Evolutionary conservation across 92 coral and sea anemone species (phyloP).

Genomic region (Micromussa lordhowensis): DNA sequence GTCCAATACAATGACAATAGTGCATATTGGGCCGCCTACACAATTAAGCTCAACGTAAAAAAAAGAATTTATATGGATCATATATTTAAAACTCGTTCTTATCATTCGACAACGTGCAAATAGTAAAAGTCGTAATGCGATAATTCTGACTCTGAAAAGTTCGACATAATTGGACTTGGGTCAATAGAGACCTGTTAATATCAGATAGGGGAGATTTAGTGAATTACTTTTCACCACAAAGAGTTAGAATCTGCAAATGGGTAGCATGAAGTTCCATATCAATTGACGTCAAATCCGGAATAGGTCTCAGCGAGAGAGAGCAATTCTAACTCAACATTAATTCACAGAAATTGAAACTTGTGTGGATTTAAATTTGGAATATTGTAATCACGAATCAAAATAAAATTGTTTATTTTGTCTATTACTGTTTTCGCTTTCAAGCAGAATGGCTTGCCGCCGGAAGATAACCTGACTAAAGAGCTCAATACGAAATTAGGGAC

Average conservation of each 20-base stretch:
- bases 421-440: not conserved
- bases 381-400: not conserved
- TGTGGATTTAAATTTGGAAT: constrained; percentile 16
- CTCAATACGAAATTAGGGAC: not conserved
- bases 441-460: not conserved
- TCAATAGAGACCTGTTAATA: not conserved
- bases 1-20: not conserved
- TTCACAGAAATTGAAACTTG: not conserved
- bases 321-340: not conserved
- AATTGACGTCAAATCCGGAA: not conserved
- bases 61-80: not conserved
- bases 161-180: constrained; percentile 12
- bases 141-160: constrained; percentile 7
- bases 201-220: not conserved
- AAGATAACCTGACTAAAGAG: not conserved
- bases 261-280: not conserved
- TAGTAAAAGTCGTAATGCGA: not conserved
- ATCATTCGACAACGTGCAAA: not conserved
- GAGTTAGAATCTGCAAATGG: not conserved
- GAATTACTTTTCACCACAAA: not conserved
- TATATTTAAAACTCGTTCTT: too few species aligned
- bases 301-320: not conserved
- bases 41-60: not conserved
- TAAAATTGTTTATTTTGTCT: not conserved
- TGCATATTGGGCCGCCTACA: not conserved